phyloP scores from a whole-genome alignment of 2,797 vertebrate species.

The Toxotes lorentzi region DNA sequence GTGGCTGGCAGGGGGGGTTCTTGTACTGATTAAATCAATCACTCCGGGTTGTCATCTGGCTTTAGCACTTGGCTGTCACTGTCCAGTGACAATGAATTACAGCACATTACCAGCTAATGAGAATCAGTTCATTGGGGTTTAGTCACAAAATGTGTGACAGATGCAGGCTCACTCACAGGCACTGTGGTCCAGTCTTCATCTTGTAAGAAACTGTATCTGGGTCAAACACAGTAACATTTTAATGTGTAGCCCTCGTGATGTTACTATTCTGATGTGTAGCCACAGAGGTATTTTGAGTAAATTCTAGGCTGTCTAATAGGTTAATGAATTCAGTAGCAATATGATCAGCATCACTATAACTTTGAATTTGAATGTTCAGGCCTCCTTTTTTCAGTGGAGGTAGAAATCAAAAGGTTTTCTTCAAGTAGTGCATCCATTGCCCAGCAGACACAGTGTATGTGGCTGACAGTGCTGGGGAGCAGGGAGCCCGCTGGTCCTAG shows the following conservation, averaged over 20 bases:
- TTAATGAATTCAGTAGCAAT: conserved; percentile 15
- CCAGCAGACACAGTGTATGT: neutral
- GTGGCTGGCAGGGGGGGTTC: conserved; percentile 8
- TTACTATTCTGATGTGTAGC: neutral
- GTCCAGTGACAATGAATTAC: conserved; percentile 13
- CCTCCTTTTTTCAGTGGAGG: neutral
- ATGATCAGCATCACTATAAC: neutral
- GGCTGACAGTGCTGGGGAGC: neutral
- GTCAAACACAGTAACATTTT: conserved; percentile 15
- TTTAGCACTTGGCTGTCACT: neutral
- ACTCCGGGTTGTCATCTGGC: conserved; percentile 20
- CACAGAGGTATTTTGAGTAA: neutral
- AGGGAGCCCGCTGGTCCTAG: neutral
- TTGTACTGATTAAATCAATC: conserved; percentile 42
- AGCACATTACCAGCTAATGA: neutral
- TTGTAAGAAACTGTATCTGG: neutral
- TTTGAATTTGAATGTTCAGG: neutral
- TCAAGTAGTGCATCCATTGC: neutral
- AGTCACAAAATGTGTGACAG: neutral
- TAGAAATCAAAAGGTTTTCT: neutral
- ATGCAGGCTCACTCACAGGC: neutral
- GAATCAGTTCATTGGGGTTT: neutral
- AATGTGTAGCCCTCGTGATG: neutral
- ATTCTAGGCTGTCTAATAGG: neutral
- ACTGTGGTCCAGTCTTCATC: neutral